Evolutionary conservation across 2,113 vertebrate species (phyloP).

Genomic region (Dendropsophus ebraccatus): DNA sequence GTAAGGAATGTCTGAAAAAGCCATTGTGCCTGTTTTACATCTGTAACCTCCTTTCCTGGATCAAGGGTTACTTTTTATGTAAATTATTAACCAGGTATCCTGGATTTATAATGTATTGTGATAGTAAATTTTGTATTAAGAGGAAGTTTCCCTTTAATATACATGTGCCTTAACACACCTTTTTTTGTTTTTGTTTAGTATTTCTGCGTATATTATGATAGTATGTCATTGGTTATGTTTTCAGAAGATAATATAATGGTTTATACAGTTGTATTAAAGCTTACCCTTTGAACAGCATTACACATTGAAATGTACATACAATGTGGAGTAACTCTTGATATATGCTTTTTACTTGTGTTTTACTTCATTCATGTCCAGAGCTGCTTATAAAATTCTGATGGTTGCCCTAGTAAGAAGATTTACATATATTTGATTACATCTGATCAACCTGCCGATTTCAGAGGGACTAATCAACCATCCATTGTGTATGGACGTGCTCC

Average conservation of each 20-base stretch:
- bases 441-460: too few species aligned
- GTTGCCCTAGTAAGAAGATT: not conserved
- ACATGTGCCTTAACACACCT: not conserved
- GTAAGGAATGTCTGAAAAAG: not conserved
- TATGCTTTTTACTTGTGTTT: not conserved
- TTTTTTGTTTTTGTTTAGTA: not conserved
- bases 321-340: not conserved
- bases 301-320: not conserved
- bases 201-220: not conserved
- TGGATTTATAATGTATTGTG: not conserved
- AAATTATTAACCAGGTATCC: constrained; percentile 13
- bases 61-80: not conserved
- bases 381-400: too few species aligned
- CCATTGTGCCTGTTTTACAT: not conserved
- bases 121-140: constrained; percentile 5
- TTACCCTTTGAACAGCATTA: not conserved
- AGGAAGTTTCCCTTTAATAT: not conserved
- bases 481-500: too few species aligned
- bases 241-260: not conserved
- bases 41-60: not conserved
- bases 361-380: not conserved
- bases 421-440: not conserved
- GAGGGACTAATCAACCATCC: not conserved
- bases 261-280: not conserved
- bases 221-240: not conserved